Evolutionary conservation across 2,113 vertebrate species (phyloP), one percentile per base, ranked within the genome.

Genomic region (Hystrix brachyura): DNA sequence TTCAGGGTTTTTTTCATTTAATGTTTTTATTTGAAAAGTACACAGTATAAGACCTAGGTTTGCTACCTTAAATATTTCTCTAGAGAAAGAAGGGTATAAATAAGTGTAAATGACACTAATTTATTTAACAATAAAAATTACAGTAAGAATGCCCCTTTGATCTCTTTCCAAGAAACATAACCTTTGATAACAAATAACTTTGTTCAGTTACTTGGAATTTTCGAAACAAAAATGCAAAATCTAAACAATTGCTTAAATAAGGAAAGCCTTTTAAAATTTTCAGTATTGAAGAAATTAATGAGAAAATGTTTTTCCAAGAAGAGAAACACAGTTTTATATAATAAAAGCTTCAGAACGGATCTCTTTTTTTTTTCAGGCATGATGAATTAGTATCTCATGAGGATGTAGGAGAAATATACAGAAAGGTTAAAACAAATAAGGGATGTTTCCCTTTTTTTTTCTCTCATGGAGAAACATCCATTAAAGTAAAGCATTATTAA

Each of bases 91-190:
- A 87, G 5, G 19, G 19, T 62, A 69, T 83, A 95, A 94, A 62
- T 84, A 88, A 94, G 79, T 60, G 85, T 57, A 87, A 92, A 86
- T 25, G 90, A 92, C 34, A 90, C 9, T 65, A 84, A 94, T 88
- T 94, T 90, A 57, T 60, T 88, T 79, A 94, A 80, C 87, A 91
- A 94, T 93, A 92, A 83, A 90, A 96, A 97, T 91, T 88, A 97
- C 25, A 90, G 60, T 96, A 95, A 87, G 23, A 95, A 94, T 1
- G 62, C 19, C 18, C 17, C 55, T 94, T 90, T 95, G 80, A 91
- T 93, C 51, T 94, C 43, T 95, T 88, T 85, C 83, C 14, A 72
- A 79, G 46, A 94, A 94, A 88, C 48, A 18, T 69, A 94, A 82
- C 7, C 34, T 94, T 89, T 93, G 79, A 76, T 80, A 97, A 84